Conservation (phyloP, 2,113 vertebrate genomes). For the Pterocles orientalis region DNA sequence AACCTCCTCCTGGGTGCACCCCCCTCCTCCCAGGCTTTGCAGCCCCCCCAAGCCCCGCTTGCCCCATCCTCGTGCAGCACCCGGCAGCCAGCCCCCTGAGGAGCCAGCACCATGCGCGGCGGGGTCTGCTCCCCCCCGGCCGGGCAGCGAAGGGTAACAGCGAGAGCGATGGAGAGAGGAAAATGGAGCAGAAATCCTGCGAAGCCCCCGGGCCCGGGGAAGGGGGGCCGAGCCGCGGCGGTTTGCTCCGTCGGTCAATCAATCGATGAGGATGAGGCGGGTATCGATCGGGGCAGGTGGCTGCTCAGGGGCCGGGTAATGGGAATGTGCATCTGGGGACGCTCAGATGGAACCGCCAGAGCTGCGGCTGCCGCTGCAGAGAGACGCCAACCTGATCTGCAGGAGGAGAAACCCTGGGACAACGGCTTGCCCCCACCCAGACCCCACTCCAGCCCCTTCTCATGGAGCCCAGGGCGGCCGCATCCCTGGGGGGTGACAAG, state of each 20-base stretch:
- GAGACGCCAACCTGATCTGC: not conserved
- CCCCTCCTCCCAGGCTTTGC: not conserved
- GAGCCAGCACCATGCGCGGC: no score
- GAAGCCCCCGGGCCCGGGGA: not conserved
- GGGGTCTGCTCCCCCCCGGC: not conserved
- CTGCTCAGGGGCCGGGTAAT: not conserved
- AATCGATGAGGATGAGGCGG: not conserved
- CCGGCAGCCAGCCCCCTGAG: rapidly evolving
- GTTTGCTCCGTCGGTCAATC: not conserved
- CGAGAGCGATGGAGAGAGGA: not conserved
- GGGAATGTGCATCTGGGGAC: not conserved
- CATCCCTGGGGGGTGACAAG: rapidly evolving
- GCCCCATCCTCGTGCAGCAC: not conserved
- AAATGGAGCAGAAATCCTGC: not conserved
- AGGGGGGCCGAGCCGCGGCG: not conserved
- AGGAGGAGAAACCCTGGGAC: not conserved
- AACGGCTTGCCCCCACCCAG: not conserved
- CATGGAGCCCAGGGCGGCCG: rapidly evolving
- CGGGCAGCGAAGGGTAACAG: not conserved
- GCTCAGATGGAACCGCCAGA: not conserved
- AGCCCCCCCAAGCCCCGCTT: not conserved
- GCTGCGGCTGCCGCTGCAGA: not conserved
- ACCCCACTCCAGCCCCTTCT: not conserved
- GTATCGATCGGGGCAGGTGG: conserved; percentile 22
- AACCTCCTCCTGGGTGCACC: not conserved